Base-by-base conservation (phyloP, 2,113 vertebrate species). In the Leucopsar rothschildi region DNA sequence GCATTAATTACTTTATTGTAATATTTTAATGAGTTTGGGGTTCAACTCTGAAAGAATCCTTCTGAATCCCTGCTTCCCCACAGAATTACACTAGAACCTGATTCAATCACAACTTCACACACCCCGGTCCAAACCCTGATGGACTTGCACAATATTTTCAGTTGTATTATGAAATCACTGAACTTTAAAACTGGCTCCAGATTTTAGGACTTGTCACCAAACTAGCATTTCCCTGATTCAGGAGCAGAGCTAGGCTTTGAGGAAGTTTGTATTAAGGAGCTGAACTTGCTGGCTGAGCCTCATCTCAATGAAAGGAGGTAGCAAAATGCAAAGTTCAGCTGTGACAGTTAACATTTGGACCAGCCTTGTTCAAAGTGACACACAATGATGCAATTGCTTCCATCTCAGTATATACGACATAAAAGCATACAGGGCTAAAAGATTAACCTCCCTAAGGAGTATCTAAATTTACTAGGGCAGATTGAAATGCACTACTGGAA, bases 1-100 rank as follows among this genome's bases (percentile, higher is more conserved):
- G 89, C 95, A 96, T 96, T 97, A 96, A 96, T 97, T 96, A 97
- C 96, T 96, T 96, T 96, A 96, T 96, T 97, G 96, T 94, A 96
- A 93, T 94, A 97, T 95, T 95, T 97, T 96, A 97, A 96, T 97
- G 95, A 97, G 95, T 97, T 96, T 90, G 96, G 95, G 95, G 96
- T 95, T 95, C 95, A 96, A 76, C 94, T 95, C 69, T 93, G 85
- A 86, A 95, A 90, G 93, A 83, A 90, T 96, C 82, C 50, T 96
- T 84, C 93, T 90, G 88, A 90, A 96, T 96, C 93, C 83, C 63
- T 88, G 68, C 37, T 93, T 97, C 95, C 95, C 94, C 82, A 82
- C 49, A 94, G 95, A 95, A 90, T 97, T 95, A 78, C 44, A 75
- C 82, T 40, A 78, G 76, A 92, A 88, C 69, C 80, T 71, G 93